Base-by-base conservation (phyloP, 1,140 invertebrate genomes). In the Piezodorus guildinii region DNA sequence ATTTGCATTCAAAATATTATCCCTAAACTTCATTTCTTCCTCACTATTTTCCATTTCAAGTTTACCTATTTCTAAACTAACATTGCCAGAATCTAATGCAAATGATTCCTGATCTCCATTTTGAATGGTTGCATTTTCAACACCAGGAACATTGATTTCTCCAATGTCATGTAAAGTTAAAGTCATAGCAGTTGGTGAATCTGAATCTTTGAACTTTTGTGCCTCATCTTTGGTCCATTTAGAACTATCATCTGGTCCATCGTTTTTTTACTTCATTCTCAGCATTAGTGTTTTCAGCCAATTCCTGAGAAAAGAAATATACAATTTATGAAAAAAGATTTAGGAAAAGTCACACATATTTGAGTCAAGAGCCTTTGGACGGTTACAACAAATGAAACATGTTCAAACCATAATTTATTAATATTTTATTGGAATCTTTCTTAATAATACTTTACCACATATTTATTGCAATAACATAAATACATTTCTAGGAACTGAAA, bases 81-180 rank as follows among this genome's bases (percentile, higher is more conserved):
- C 60, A 60, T 60, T 60, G n/a, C 58, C 39, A 19, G 58, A 60
- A 15, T 60, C 39, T 43, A 60, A 44, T 39, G 25, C 17, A 10
- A 17, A 16, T 15, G 30, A 21, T 44, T 60, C 58, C n/a, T 60
- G 14, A n/a, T 43, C 43, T 46, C 58, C 45, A 58, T 23, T 65
- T n/a, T 34, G 12, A 52, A 39, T 27, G n/a, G 44, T 58, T 10
- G 49, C 17, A n/a, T 46, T 39, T n/a, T 30, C 45, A 27, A 60
- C 16, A 25, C 62, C 60, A 44, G 64, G 64, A 6, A 60, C 25
- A 45, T 60, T 62, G 12, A 65, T 61, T 51, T 65, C 65, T 44
- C 43, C 65, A 21, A 62, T 66, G 34, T 66, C 65, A 62, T 66
- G 62, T 17, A 66, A 44, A 15, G 65, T 46, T 21, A 62, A 30